Percentiles rank a stretch among this genome's conserved stretches.
Evolutionary conservation across 2,797 vertebrate species (phyloP).

Genomic region (Otus scops): DNA sequence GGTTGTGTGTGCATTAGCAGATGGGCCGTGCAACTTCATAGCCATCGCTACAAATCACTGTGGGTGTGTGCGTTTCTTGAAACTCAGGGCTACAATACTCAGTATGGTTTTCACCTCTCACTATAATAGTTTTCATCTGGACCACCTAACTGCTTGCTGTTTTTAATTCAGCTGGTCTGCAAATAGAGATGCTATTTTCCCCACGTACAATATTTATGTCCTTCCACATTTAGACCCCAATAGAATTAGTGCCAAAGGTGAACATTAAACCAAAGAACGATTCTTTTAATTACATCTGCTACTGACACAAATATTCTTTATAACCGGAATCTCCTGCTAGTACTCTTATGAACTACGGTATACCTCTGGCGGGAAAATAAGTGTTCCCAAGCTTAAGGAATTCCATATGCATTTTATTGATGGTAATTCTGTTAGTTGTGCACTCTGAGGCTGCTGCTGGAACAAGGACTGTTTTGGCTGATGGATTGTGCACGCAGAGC

Average conservation of each 20-base stretch:
- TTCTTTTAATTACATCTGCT: constrained; percentile 16
- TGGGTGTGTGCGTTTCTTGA: not conserved
- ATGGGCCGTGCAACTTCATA: not conserved
- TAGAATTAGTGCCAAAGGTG: constrained; percentile 40
- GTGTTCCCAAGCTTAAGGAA: not conserved
- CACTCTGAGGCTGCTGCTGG: constrained; percentile 21
- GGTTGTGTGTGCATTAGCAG: not conserved
- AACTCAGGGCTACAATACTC: not conserved
- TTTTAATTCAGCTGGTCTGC: not conserved
- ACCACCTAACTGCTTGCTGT: not conserved
- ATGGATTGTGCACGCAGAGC: constrained; percentile 37
- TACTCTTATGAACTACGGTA: not conserved
- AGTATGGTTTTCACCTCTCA: not conserved
- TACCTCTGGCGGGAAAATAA: not conserved
- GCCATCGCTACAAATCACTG: not conserved
- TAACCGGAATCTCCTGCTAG: constrained; percentile 5
- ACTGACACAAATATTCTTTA: constrained; percentile 22
- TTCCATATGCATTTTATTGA: constrained; percentile 28
- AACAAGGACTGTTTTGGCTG: constrained; percentile 44
- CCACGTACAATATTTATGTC: not conserved
- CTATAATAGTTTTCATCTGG: constrained; percentile 20
- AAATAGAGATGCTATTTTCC: constrained; percentile 2
- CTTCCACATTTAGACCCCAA: not conserved
- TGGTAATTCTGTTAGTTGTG: constrained; percentile 9
- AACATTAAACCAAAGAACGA: constrained; percentile 23